phyloP scores from a whole-genome alignment of 2,797 vertebrate species.

The Betta splendens region DNA sequence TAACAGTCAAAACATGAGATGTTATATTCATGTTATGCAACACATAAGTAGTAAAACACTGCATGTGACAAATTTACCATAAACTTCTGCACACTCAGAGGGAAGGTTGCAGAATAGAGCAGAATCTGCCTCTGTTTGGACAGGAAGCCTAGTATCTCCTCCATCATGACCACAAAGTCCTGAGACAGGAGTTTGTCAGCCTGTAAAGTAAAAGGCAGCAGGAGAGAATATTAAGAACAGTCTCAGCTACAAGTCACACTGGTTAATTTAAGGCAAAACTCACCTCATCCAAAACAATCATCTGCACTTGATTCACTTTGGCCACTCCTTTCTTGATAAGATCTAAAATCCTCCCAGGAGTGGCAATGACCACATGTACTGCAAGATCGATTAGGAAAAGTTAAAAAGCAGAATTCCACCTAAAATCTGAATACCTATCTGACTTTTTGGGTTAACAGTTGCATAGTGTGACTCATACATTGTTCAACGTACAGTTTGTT shows the following conservation, averaged over 20 bases:
- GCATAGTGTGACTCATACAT: too few species aligned
- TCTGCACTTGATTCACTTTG: conserved; percentile 97
- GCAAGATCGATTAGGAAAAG: conserved; percentile 22
- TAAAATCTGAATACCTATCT: not conserved
- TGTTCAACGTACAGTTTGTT: too few species aligned
- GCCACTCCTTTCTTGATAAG: conserved; percentile 99
- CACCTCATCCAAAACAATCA: conserved; percentile 98
- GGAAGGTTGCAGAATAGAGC: conserved; percentile 98
- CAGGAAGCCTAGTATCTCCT: conserved; percentile 95
- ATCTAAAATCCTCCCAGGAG: conserved; percentile 97
- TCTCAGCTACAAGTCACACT: not conserved
- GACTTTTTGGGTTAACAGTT: too few species aligned
- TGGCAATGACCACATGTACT: conserved; percentile 99
- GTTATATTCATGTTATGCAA: not conserved
- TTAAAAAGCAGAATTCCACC: not conserved
- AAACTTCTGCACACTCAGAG: conserved; percentile 98
- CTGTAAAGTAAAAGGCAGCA: conserved; percentile 66
- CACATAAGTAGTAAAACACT: not conserved
- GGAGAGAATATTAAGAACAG: not conserved
- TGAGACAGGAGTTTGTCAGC: conserved; percentile 98
- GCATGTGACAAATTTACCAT: conserved; percentile 85
- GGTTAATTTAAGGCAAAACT: conserved; percentile 23
- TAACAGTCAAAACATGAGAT: conserved; percentile 3
- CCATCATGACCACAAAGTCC: conserved; percentile 99
- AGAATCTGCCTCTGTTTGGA: conserved; percentile 98